Evolutionary conservation across 2,113 vertebrate species (phyloP).

Genomic region (Chaenocephalus aceratus): DNA sequence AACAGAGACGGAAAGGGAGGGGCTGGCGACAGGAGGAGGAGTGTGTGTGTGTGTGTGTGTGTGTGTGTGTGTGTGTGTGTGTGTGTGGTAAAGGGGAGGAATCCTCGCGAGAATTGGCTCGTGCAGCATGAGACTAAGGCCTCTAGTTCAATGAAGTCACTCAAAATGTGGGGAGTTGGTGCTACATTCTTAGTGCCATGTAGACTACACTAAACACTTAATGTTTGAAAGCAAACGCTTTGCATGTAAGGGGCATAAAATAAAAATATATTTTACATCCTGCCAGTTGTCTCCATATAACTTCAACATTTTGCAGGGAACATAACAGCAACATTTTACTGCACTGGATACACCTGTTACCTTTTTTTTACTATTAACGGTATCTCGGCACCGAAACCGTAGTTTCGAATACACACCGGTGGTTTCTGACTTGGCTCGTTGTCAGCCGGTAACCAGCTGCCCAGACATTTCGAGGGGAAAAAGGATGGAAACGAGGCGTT

Average conservation of each 20-base stretch:
- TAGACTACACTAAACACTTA: not conserved
- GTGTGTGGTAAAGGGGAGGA: not conserved
- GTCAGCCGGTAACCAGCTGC: too few relatives aligned
- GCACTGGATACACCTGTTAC: conserved; percentile 54
- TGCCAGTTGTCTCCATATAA: conserved; percentile 13
- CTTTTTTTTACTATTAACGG: too few relatives aligned
- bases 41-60: conserved; percentile 41
- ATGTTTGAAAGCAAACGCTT: not conserved
- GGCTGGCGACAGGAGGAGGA: conserved; percentile 64
- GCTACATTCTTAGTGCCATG: conserved; percentile 31
- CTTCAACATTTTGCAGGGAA: conserved; percentile 46
- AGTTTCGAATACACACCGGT: too few relatives aligned
- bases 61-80: conserved; percentile 46
- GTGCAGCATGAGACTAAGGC: conserved; percentile 54
- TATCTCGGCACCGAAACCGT: too few relatives aligned
- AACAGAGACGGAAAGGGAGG: conserved; percentile 75
- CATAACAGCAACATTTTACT: conserved; percentile 58
- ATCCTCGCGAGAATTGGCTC: conserved; percentile 71
- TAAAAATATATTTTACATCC: conserved; percentile 4
- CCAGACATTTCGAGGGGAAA: too few relatives aligned
- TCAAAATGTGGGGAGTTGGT: conserved; percentile 45
- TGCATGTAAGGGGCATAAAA: not conserved
- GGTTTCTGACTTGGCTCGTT: too few relatives aligned
- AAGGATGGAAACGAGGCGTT: too few relatives aligned
- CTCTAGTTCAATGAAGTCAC: conserved; percentile 52